These are phyloP conservation scores for Leptatherina wallacei DNA, from an alignment of 2,797 vertebrate genomes.

Conservation along the genomic window DNA sequence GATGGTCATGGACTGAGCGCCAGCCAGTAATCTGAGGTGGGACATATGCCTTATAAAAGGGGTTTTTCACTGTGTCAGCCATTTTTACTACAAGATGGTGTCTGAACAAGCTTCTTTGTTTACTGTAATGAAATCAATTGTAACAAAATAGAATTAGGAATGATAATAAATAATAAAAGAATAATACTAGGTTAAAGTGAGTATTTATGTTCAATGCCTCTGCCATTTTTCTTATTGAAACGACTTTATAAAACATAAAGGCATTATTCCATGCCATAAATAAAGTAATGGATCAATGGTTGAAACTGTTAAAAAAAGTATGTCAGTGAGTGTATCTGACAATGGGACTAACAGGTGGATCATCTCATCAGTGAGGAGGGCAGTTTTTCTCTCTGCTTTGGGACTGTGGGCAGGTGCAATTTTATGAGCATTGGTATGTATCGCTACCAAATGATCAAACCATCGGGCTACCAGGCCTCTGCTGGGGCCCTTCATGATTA, in stretches of 20 bases:
- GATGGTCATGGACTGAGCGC: slow-evolving; percentile 38
- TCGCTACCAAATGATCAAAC: slow-evolving; percentile 62
- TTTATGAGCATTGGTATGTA: slow-evolving; percentile 56
- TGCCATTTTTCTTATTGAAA: neutral
- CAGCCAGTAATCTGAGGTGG: slow-evolving; percentile 31
- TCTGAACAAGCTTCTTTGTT: neutral
- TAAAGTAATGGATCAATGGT: neutral
- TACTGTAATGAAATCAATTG: neutral
- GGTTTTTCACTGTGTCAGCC: neutral
- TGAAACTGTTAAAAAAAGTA: neutral
- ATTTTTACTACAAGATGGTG: neutral
- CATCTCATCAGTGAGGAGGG: slow-evolving; percentile 36
- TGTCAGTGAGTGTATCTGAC: neutral
- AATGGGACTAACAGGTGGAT: slow-evolving; percentile 29
- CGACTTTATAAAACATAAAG: slow-evolving; percentile 5
- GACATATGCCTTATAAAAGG: neutral
- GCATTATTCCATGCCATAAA: neutral
- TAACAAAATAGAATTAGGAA: neutral
- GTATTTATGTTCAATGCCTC: neutral
- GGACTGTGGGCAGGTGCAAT: slow-evolving; percentile 32
- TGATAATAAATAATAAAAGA: too few relatives aligned
- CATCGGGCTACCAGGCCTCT: slow-evolving; percentile 53
- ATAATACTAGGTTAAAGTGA: neutral
- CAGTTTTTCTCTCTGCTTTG: slow-evolving; percentile 37
- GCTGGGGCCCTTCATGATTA: slow-evolving; percentile 32